phyloP scores from a whole-genome alignment of 2,797 vertebrate genomes.

The Coilia nasus region DNA sequence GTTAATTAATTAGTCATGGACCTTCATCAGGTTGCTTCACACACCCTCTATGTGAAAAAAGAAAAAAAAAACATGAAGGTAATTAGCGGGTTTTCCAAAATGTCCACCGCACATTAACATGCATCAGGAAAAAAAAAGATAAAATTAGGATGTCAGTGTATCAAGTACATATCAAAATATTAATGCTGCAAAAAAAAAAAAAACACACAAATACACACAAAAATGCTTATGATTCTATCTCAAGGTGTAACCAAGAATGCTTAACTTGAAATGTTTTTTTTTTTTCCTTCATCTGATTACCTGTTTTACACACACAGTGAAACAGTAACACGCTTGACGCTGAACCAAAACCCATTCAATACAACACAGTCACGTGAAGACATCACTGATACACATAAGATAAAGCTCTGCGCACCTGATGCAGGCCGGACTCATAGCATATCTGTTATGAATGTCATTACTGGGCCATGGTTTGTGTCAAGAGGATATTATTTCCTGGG shows the following conservation, averaged over 20 bases:
- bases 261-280: neutral
- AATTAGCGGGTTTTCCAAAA: constrained; percentile 26
- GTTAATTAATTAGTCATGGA: too few relatives aligned
- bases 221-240: constrained; percentile 21
- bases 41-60: neutral
- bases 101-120: constrained; percentile 30
- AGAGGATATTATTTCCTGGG: neutral
- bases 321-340: neutral
- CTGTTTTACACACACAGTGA: neutral
- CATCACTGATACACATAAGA: neutral
- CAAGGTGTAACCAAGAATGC: constrained; percentile 13
- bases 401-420: neutral
- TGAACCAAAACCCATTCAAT: constrained; percentile 7
- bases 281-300: neutral
- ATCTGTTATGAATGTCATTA: neutral
- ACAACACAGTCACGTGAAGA: neutral
- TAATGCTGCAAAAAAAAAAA: constrained; percentile 70
- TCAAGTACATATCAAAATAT: constrained; percentile 73
- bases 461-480: neutral
- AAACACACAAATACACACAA: constrained; percentile 47
- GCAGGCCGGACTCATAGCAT: neutral
- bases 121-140: constrained; percentile 50
- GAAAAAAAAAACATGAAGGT: neutral
- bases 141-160: constrained; percentile 69
- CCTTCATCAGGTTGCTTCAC: too few relatives aligned